A percentile compares a stretch with the other conserved stretches of the same genome.
These are phyloP conservation scores for Pentalonia nigronervosa DNA, from an alignment of 1,140 invertebrate genomes.

Conservation along the genomic window DNA sequence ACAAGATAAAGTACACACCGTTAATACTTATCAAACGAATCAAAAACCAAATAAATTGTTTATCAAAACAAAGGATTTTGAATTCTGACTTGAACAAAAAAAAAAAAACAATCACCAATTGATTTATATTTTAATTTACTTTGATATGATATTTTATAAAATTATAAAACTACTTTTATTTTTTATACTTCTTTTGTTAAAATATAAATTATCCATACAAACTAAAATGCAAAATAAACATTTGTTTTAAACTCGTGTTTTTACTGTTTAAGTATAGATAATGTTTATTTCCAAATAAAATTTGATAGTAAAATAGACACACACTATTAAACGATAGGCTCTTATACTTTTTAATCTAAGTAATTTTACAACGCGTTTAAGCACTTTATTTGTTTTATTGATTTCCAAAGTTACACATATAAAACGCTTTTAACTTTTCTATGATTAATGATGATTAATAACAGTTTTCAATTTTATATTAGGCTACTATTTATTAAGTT, in stretches of 20 bases:
- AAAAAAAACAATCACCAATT: neutral
- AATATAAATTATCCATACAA: neutral
- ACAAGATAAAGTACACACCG: neutral
- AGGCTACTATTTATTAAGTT: neutral
- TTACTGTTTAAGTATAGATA: neutral
- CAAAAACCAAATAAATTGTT: neutral
- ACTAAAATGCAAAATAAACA: neutral
- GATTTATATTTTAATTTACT: neutral
- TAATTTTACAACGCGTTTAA: neutral
- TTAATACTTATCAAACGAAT: neutral
- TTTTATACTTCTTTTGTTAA: neutral
- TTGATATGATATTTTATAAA: neutral
- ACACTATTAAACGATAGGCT: neutral
- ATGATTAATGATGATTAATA: slow-evolving; percentile 35
- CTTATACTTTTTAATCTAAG: slow-evolving; percentile 34
- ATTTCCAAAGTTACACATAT: neutral
- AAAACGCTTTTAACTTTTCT: neutral
- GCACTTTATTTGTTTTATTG: neutral
- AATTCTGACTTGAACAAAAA: neutral
- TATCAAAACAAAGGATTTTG: neutral
- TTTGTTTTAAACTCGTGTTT: neutral
- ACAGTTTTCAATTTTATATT: neutral
- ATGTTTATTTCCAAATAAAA: neutral
- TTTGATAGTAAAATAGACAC: neutral
- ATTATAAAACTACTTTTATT: neutral